Evolutionary conservation across 2,888 invertebrate genomes (phyloP), one percentile per base, ranked within the genome.

Genomic region (Catocala fraxini): DNA sequence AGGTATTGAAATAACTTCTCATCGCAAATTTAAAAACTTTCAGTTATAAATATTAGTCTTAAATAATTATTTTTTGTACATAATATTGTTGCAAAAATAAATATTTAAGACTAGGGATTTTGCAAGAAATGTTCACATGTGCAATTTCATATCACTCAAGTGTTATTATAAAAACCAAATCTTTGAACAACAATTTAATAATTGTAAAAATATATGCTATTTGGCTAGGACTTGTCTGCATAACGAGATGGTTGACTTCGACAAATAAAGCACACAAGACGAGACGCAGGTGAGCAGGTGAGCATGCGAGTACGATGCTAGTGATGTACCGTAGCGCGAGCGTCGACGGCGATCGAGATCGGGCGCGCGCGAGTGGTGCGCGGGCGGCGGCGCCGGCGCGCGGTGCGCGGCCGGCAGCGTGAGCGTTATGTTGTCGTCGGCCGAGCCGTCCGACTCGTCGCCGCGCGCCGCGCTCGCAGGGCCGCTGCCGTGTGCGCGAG

Each of bases 391-490:
- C 34, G 68, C 55, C 66, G 63, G 71, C 57, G 70, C 63, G 65
- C 65, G 68, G 83, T 85, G 61, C 64, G 85, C 79, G 54, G 81
- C 93, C 68, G 95, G 95, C 87, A 95, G 92, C 71, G 91, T 95
- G 70, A 95, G 94, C 57, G 95, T 95, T 80, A 95, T 94, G 88
- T 95, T 95, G 88, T 95, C 94, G 78, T 93, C 94, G 59, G 85
- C 95, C 49, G 95, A 95, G 57, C 90, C 95, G 83, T 95, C 95
- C 48, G 95, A 95, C 75, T 95, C 93, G 59, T 88, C 88, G 85
- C 70, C 81, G 7, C 75, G 10, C 39, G 9, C 6, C 61, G 59
- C 56, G n/a, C 49, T 51, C 46, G 55, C 62, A 52, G 61, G 42
- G 48, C 53, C 48, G 34, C 52, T 34, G 59, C 25, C 11, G 10